Percentiles rank a stretch among this genome's conserved stretches.
Conservation (phyloP, 2,797 vertebrate genomes). For the Propithecus perrieri region DNA sequence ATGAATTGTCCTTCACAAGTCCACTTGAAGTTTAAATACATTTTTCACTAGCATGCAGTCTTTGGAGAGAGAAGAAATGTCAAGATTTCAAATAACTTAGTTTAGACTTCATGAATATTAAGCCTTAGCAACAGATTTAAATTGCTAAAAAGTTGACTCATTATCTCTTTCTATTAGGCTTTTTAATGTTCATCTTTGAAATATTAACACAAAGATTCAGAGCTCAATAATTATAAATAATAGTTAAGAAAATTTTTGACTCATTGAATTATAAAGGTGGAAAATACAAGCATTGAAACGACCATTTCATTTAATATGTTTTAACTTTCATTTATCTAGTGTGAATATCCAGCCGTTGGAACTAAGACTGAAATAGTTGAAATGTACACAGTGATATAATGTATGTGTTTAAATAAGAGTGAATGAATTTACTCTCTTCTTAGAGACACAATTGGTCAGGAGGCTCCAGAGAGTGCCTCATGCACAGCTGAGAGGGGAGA, state of each 20-base stretch:
- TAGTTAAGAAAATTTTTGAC: not conserved
- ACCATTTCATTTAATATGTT: not conserved
- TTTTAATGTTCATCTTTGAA: conserved; percentile 40
- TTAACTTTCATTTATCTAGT: not conserved
- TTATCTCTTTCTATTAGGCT: not conserved
- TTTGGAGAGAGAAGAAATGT: conserved; percentile 31
- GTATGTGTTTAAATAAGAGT: not conserved
- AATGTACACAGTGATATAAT: not conserved
- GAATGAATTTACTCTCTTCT: not conserved
- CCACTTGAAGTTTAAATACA: conserved; percentile 48
- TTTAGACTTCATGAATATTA: conserved; percentile 18
- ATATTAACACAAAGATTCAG: not conserved
- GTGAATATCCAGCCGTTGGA: not conserved
- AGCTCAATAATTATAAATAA: conserved; percentile 38
- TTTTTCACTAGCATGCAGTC: not conserved
- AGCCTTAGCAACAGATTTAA: conserved; percentile 20
- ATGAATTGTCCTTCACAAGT: not conserved
- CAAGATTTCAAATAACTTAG: conserved; percentile 50
- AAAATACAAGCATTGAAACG: not conserved
- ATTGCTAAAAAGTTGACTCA: conserved; percentile 30
- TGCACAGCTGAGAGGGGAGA: not conserved
- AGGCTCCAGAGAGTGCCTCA: not conserved
- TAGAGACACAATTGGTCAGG: not conserved
- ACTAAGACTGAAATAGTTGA: not conserved
- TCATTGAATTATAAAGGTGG: conserved; percentile 10